These are phyloP conservation scores for Spisula subtruncata DNA, from an alignment of 2,888 invertebrate genomes.

Conservation along the genomic window DNA sequence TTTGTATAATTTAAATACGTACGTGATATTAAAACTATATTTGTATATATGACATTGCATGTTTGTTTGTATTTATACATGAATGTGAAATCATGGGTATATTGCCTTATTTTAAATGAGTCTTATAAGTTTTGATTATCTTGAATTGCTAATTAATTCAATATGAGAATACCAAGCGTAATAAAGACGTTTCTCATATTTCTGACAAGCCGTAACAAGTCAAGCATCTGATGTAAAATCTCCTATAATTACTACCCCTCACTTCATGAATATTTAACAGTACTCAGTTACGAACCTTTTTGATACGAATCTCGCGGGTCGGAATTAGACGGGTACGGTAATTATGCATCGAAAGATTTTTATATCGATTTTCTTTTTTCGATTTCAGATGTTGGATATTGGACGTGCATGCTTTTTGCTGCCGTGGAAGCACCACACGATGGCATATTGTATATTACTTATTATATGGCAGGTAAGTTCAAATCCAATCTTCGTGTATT, in stretches of 20 bases:
- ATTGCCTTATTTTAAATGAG: no score
- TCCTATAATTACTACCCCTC: background rate
- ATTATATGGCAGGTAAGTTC: slow-evolving; percentile 19
- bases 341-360: background rate
- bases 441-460: background rate
- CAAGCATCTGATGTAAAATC: background rate
- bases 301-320: background rate
- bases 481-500: no score
- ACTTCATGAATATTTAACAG: background rate
- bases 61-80: no score
- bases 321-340: background rate
- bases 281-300: background rate
- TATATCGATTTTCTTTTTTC: background rate
- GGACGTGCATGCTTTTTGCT: background rate
- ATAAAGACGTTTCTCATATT: no score
- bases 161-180: background rate
- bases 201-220: no score
- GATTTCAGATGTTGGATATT: slow-evolving; percentile 3
- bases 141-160: background rate
- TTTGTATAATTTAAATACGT: no score
- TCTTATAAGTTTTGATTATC: no score
- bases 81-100: no score
- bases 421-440: background rate
- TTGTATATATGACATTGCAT: no score
- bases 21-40: no score